These are phyloP conservation scores for Dromas ardeola DNA, from an alignment of 2,113 vertebrate genomes.

Conservation along the genomic window DNA sequence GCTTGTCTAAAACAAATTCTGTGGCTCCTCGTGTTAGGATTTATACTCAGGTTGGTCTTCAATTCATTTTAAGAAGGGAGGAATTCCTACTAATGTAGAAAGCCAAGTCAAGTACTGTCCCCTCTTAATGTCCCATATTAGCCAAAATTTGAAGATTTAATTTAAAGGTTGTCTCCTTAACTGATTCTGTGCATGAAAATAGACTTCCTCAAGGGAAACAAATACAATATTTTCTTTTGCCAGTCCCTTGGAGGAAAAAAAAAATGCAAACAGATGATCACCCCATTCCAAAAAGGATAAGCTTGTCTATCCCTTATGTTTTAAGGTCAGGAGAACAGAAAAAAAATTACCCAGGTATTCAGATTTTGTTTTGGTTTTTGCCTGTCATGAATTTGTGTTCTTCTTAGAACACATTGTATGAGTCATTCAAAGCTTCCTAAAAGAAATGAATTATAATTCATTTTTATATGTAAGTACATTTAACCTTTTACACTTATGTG, in stretches of 20 bases:
- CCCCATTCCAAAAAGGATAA: neutral
- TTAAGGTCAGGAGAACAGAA: neutral
- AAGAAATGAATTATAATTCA: neutral
- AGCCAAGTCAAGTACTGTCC: neutral
- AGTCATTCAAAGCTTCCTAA: neutral
- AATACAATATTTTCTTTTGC: neutral
- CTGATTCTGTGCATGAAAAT: neutral
- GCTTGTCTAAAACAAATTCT: neutral
- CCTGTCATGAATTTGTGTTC: neutral
- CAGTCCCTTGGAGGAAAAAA: neutral
- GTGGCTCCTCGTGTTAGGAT: neutral
- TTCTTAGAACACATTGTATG: neutral
- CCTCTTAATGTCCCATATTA: neutral
- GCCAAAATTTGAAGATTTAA: neutral
- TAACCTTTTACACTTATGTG: neutral
- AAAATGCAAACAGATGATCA: neutral
- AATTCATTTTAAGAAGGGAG: neutral
- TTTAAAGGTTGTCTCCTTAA: neutral
- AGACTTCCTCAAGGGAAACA: neutral
- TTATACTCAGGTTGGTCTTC: neutral
- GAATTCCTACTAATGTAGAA: neutral
- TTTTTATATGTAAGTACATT: neutral
- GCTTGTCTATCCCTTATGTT: neutral
- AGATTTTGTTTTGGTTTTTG: neutral
- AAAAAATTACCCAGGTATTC: neutral